Base-by-base conservation (phyloP, 2,888 invertebrate genomes). In the Tipula helvola region DNA sequence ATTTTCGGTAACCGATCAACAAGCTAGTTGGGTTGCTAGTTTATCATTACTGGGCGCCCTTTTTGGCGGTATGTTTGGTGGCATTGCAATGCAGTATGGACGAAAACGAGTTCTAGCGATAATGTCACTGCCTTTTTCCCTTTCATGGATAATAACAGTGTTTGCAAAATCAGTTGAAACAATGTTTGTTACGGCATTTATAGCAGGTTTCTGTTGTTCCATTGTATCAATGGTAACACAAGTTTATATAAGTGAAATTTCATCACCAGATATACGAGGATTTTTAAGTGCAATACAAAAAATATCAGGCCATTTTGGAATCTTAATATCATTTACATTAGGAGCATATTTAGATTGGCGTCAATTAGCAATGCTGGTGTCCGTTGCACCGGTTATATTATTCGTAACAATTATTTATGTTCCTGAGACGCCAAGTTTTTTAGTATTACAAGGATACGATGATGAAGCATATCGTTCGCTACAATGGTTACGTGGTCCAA, bases 181-280 rank as follows among this genome's bases (percentile, higher is more conserved):
- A 92, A 95, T 97, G 93, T 96, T 96, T 91, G 93, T 95, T 89
- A 96, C 97, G 0, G 96, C 97, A 87, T 96, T 97, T 90, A 91
- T 97, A 87, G 97, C 96, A 84, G 98, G 97, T 0, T 94, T 96
- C 90, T 96, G 96, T 91, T 95, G 95, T 89, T 95, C 96, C 13
- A 94, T 96, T 89, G 93, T 96, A 47, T 95, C 95, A 16, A 95
- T 96, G 92, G 93, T 95, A 47, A 95, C 95, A 87, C 96, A 93
- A 93, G 95, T 97, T 28, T 98, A 97, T 93, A 95, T 98, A 89
- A 97, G 97, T 90, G 98, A 98, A 92, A 97, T 97, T 89, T 95
- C 97, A 39, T 95, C 96, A 36, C 96, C 97, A 1, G 95, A 96
- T 88, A 95, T 97, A 88, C 93, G 98, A 41, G 98, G 97, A 39